These are phyloP conservation scores for Eupithecia exiguata DNA, from an alignment of 2,888 invertebrate species.

Conservation along the genomic window DNA sequence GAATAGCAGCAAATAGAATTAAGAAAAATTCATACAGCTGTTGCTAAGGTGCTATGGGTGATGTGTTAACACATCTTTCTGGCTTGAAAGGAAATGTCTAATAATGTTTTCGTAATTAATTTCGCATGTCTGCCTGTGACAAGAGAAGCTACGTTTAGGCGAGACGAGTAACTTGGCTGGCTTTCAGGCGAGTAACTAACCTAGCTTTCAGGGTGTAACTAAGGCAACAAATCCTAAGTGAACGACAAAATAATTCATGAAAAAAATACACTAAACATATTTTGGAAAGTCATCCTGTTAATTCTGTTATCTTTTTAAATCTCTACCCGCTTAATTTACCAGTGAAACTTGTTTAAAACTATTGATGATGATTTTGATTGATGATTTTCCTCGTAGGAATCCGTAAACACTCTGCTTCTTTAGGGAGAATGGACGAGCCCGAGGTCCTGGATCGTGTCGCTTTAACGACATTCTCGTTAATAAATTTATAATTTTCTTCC, in stretches of 20 bases:
- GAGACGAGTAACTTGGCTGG: constrained; percentile 3
- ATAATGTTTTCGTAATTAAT: constrained; percentile 26
- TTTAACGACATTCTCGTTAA: too few species aligned
- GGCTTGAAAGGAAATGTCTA: constrained; percentile 19
- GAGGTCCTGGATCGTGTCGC: too few species aligned
- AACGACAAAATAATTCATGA: neutral
- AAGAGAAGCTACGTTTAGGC: constrained; percentile 12
- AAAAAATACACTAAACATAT: too few species aligned
- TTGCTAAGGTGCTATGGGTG: neutral
- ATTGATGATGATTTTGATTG: too few species aligned
- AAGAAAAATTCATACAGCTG: neutral
- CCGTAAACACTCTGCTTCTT: too few species aligned
- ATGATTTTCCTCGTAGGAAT: too few species aligned
- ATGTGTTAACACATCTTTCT: neutral
- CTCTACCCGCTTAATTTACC: too few species aligned
- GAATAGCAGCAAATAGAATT: neutral
- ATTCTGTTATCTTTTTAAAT: too few species aligned
- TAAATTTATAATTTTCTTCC: too few species aligned
- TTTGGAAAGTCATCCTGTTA: too few species aligned
- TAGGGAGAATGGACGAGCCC: too few species aligned
- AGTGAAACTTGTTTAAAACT: too few species aligned
- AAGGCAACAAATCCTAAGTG: neutral
- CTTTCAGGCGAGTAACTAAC: neutral
- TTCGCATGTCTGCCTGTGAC: constrained; percentile 18
- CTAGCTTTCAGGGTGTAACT: neutral